Evolutionary conservation across 2,888 invertebrate genomes (phyloP).

Genomic region (Pachymerium ferrugineum): DNA sequence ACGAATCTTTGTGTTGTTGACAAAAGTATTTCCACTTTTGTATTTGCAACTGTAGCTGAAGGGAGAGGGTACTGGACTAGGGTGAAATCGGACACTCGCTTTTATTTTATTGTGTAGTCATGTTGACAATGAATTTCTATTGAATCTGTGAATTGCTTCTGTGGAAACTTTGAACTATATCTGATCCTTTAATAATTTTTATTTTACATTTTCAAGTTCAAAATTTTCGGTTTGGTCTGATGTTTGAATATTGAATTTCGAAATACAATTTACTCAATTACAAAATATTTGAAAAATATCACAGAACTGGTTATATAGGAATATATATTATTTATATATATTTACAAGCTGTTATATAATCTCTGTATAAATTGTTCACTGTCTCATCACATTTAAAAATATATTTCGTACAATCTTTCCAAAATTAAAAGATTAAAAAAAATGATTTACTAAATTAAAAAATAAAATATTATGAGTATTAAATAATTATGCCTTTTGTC

Average conservation of each 20-base stretch:
- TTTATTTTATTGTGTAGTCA: slow-evolving; percentile 7
- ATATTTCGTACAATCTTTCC: not conserved
- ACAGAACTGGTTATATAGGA: not conserved
- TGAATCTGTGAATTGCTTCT: not conserved
- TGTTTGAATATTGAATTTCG: too few species aligned
- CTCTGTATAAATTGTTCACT: not conserved
- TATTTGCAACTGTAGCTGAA: slow-evolving; percentile 19
- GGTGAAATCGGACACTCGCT: not conserved
- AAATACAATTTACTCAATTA: not conserved
- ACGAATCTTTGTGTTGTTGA: not conserved
- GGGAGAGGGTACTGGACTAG: not conserved
- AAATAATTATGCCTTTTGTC: not conserved
- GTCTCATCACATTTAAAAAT: not conserved
- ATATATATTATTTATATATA: not conserved
- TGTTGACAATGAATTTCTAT: not conserved
- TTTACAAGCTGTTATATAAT: not conserved
- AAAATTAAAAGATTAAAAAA: not conserved
- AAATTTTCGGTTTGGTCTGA: not conserved
- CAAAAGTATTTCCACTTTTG: not conserved
- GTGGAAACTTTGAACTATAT: not conserved
- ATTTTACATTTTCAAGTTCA: not conserved
- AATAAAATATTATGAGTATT: slow-evolving; percentile 4
- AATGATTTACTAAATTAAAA: slow-evolving; percentile 1
- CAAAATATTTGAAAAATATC: slow-evolving; percentile 20
- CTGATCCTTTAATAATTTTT: not conserved